Evolutionary conservation across 1,140 invertebrate genomes (phyloP).

Genomic region (Sitobion miscanthi): DNA sequence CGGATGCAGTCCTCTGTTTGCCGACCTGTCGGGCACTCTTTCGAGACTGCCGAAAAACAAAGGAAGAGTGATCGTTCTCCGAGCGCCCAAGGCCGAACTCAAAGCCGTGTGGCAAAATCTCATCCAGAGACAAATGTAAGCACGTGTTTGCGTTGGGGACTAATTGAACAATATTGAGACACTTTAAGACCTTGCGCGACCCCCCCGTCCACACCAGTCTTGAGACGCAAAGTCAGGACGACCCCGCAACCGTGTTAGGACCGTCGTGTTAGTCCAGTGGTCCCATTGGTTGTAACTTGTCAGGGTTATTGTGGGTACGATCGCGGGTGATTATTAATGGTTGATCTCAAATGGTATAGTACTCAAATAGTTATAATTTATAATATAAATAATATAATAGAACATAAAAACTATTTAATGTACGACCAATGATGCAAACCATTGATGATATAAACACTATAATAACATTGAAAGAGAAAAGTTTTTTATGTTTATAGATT

Average conservation of each 20-base stretch:
- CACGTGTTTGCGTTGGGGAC: background rate
- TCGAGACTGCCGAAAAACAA: slow-evolving; percentile 68
- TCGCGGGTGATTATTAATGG: background rate
- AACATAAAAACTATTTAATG: background rate
- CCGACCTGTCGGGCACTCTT: slow-evolving; percentile 40
- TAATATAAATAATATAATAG: background rate
- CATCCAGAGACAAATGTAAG: slow-evolving; percentile 85
- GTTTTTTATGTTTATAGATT: background rate
- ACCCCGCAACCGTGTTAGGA: background rate
- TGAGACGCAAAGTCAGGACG: background rate
- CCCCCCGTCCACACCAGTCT: too few species aligned
- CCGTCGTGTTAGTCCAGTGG: background rate
- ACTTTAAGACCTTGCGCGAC: background rate
- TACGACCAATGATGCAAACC: background rate
- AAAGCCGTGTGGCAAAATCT: slow-evolving; percentile 89
- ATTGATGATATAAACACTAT: background rate
- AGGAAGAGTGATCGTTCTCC: slow-evolving; percentile 73
- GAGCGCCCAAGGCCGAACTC: slow-evolving; percentile 80
- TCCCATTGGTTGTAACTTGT: background rate
- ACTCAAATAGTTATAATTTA: too few species aligned
- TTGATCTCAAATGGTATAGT: background rate
- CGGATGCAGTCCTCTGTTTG: slow-evolving; percentile 51
- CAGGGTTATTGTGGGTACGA: background rate
- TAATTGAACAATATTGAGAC: background rate
- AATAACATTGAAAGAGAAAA: background rate